These are phyloP conservation scores for Parasteatoda tepidariorum DNA, from an alignment of 1,140 invertebrate species.

Conservation along the genomic window DNA sequence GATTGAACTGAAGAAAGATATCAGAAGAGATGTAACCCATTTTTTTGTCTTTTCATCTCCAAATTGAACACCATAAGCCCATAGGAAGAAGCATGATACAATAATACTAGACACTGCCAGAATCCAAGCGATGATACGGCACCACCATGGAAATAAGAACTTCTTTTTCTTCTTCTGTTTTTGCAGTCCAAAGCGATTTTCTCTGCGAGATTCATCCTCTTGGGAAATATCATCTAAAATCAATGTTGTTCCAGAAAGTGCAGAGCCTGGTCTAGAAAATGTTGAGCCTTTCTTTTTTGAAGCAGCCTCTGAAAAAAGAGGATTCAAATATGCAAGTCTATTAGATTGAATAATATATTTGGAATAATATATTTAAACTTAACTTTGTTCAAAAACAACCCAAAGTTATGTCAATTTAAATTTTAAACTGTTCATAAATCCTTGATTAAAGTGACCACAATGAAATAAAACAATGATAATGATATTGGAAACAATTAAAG, in stretches of 20 bases:
- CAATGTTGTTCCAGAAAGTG: constrained; percentile 22
- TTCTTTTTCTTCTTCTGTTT: constrained; percentile 60
- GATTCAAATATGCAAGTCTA: not conserved
- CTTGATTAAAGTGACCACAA: too few species aligned
- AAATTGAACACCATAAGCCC: constrained; percentile 73
- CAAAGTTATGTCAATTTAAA: too few species aligned
- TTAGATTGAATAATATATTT: not conserved
- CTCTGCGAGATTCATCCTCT: constrained; percentile 45
- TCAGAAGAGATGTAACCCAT: constrained; percentile 73
- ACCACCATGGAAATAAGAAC: constrained; percentile 71
- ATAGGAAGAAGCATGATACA: constrained; percentile 71
- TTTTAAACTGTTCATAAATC: too few species aligned
- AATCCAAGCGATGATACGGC: constrained; percentile 71
- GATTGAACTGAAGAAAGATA: constrained; percentile 73
- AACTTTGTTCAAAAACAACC: too few species aligned
- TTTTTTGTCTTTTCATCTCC: constrained; percentile 72
- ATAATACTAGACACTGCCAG: constrained; percentile 69
- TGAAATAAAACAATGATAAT: too few species aligned
- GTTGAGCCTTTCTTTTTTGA: constrained; percentile 44
- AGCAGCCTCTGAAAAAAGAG: constrained; percentile 29
- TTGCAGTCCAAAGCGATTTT: constrained; percentile 29
- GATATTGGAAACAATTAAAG: too few species aligned
- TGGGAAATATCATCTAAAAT: constrained; percentile 58
- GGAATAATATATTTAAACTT: too few species aligned
- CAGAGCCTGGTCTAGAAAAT: constrained; percentile 22